A percentile compares a stretch with the other conserved stretches of the same genome.
Conservation (phyloP, 2,888 invertebrate genomes). For the Leptinotarsa juncta region DNA sequence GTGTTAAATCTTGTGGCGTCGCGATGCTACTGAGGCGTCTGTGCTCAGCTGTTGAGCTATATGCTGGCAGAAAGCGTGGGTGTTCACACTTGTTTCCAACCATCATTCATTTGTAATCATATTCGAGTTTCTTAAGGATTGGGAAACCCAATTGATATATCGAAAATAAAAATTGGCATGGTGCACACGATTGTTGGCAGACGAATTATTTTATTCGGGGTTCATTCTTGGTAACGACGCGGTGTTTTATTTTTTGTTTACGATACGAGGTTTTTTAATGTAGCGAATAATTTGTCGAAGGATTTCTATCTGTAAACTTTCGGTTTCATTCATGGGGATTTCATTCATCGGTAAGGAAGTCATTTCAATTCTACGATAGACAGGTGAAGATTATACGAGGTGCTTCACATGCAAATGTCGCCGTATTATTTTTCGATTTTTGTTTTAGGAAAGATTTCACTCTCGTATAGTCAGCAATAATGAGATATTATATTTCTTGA, state of each 20-base stretch:
- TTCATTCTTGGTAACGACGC: not conserved
- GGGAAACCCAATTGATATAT: conserved; percentile 29
- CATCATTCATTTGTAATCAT: conserved; percentile 43
- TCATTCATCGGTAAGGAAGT: not conserved
- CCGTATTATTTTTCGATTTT: no score
- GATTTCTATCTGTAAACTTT: not conserved
- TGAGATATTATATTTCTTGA: no score
- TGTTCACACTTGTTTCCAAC: conserved; percentile 54
- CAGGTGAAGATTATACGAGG: not conserved
- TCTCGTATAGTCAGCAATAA: no score
- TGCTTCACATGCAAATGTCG: not conserved
- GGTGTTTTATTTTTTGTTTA: conserved; percentile 13
- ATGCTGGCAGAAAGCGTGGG: conserved; percentile 59
- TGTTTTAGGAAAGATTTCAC: no score
- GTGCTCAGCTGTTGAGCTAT: conserved; percentile 59
- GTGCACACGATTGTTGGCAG: not conserved
- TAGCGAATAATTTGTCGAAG: not conserved
- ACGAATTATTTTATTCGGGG: conserved; percentile 1
- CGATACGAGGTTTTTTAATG: conserved; percentile 2
- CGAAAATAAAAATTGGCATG: conserved; percentile 34
- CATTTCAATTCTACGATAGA: not conserved
- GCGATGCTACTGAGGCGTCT: conserved; percentile 68
- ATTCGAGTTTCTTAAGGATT: conserved; percentile 42
- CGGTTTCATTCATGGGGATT: not conserved
- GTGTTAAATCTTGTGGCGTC: conserved; percentile 62